Evolutionary conservation across 2,888 invertebrate species (phyloP).

Genomic region (Caenorhabditis wallacei): DNA sequence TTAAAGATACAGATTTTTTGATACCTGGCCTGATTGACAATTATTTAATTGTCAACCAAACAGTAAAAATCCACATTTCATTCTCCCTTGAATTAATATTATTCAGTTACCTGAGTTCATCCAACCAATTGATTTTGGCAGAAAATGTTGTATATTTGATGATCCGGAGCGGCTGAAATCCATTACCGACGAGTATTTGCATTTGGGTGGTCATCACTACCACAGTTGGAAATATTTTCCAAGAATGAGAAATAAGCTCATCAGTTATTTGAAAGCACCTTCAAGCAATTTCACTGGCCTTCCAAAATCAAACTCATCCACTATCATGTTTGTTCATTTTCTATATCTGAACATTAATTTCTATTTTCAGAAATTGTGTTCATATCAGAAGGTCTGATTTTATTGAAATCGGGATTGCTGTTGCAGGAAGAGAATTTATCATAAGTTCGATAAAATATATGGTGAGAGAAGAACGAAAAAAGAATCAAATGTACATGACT

Average conservation of each 20-base stretch:
- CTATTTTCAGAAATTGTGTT: neutral
- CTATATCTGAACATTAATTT: no score
- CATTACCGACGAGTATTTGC: conserved; percentile 4
- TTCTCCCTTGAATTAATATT: neutral
- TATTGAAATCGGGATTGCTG: neutral
- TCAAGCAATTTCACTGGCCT: neutral
- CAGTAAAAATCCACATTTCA: neutral
- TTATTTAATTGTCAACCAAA: neutral
- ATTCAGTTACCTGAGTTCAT: neutral
- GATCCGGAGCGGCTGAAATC: conserved; percentile 2
- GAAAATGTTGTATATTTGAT: neutral
- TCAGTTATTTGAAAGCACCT: neutral
- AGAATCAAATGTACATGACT: neutral
- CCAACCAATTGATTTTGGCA: neutral
- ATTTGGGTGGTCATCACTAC: neutral
- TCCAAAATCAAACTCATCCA: neutral
- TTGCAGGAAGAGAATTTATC: neutral
- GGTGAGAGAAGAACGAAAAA: neutral
- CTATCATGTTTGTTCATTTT: no score
- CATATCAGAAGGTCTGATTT: conserved; percentile 9
- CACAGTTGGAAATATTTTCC: conserved; percentile 19
- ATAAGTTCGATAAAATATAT: neutral
- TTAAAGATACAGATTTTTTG: neutral
- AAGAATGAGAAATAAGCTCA: neutral
- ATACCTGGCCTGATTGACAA: neutral